Evolutionary conservation across 2,113 vertebrate species (phyloP).

Genomic region (Choloepus hoffmanni): DNA sequence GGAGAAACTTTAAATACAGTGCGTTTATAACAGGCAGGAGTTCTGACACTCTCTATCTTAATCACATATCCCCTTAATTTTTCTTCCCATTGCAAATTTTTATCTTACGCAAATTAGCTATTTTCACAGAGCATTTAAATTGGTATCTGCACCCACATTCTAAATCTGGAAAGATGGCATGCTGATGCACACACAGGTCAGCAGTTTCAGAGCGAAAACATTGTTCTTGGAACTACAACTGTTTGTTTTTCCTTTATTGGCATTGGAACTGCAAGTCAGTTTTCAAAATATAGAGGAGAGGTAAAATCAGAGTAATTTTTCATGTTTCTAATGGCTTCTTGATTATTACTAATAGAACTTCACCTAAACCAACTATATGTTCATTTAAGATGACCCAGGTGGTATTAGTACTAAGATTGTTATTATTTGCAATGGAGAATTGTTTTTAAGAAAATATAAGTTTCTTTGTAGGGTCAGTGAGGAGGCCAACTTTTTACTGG

Average conservation of each 20-base stretch:
- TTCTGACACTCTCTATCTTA: not conserved
- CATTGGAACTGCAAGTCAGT: not conserved
- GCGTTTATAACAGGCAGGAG: not conserved
- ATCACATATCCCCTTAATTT: not conserved
- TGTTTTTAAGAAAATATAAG: conserved; percentile 1
- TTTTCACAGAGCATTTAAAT: conserved; percentile 42
- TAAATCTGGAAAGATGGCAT: conserved; percentile 44
- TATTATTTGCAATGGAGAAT: conserved; percentile 47
- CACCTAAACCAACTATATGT: not conserved
- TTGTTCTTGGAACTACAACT: conserved; percentile 43
- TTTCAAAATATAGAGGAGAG: conserved; percentile 53
- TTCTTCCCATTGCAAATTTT: conserved; percentile 21
- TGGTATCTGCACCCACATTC: not conserved
- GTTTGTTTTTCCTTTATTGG: conserved; percentile 56
- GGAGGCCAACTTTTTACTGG: not conserved
- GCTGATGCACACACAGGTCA: conserved; percentile 10
- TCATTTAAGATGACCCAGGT: conserved; percentile 32
- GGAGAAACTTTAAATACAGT: not conserved
- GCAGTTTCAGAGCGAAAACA: conserved; percentile 19
- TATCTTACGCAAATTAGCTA: not conserved
- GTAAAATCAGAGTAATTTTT: conserved; percentile 29
- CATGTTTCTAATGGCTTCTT: conserved; percentile 15
- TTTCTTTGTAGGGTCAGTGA: not conserved
- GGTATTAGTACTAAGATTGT: not conserved
- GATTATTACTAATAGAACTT: conserved; percentile 18